A percentile compares a stretch with the other conserved stretches of the same genome.
Evolutionary conservation across 1,140 invertebrate species (phyloP).

Genomic region (Alviniconcha marisindica): DNA sequence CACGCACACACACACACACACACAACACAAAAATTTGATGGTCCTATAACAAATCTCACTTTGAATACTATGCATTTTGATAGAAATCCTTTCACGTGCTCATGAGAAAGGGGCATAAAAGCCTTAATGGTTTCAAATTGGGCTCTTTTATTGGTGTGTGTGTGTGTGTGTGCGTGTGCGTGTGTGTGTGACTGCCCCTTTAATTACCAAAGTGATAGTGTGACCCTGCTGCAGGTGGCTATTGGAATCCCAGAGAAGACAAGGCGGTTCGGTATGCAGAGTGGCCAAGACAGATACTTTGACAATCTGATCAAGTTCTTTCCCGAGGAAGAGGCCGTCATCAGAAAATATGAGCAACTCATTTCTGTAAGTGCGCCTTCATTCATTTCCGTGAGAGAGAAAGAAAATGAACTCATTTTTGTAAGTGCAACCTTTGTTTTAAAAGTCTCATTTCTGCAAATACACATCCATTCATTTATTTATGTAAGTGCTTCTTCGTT

Average conservation of each 20-base stretch:
- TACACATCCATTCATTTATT: neutral
- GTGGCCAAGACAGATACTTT: conserved; percentile 63
- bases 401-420: neutral
- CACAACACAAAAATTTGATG: too few relatives aligned
- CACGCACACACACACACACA: neutral
- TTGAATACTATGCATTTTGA: too few relatives aligned
- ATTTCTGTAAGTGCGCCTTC: conserved; percentile 55
- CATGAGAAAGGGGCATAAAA: too few relatives aligned
- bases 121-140: too few relatives aligned
- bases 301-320: conserved; percentile 69
- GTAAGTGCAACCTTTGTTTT: neutral
- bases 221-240: conserved; percentile 58
- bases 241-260: conserved; percentile 60
- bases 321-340: conserved; percentile 72
- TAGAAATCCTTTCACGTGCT: too few relatives aligned
- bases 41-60: too few relatives aligned
- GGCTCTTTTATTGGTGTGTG: neutral
- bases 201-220: too few relatives aligned
- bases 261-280: conserved; percentile 56
- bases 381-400: neutral
- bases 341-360: conserved; percentile 70
- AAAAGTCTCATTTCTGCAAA: neutral
- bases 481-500: too few relatives aligned
- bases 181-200: neutral
- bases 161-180: neutral